A percentile compares a stretch with the other conserved stretches of the same genome.
Conservation (phyloP, 2,797 vertebrate species). For the Mustela erminea region DNA sequence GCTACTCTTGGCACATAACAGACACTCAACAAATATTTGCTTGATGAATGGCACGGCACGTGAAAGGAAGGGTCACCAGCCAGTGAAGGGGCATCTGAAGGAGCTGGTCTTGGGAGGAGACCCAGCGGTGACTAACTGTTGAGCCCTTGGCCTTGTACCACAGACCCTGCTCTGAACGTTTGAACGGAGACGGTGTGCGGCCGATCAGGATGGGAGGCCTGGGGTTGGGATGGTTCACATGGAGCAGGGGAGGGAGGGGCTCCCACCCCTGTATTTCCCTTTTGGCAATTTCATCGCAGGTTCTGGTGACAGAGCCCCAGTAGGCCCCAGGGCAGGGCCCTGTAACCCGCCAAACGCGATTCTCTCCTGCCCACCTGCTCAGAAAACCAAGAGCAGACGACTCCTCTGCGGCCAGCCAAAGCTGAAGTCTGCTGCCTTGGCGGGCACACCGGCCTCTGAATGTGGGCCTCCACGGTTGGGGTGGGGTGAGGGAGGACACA, state of each 20-base stretch:
- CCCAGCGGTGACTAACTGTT: background rate
- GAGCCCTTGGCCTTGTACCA: background rate
- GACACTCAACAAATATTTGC: constrained; percentile 65
- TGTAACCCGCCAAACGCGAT: background rate
- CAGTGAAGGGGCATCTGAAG: background rate
- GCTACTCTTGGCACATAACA: constrained; percentile 44
- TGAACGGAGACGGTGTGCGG: background rate
- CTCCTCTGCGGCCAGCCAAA: background rate
- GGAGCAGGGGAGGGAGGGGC: background rate
- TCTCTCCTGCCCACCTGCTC: background rate
- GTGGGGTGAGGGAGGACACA: background rate
- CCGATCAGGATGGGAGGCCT: background rate
- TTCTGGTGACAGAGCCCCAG: background rate
- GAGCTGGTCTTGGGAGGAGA: background rate
- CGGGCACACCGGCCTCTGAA: background rate
- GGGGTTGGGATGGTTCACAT: background rate
- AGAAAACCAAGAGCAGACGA: background rate
- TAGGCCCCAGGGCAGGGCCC: background rate
- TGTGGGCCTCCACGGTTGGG: background rate
- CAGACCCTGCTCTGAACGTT: background rate
- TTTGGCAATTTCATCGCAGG: background rate
- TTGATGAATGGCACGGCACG: background rate
- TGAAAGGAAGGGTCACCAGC: background rate
- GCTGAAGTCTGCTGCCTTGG: background rate
- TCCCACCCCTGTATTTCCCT: background rate